Evolutionary conservation across 2,797 vertebrate species (phyloP).

Genomic region (Falco biarmicus): DNA sequence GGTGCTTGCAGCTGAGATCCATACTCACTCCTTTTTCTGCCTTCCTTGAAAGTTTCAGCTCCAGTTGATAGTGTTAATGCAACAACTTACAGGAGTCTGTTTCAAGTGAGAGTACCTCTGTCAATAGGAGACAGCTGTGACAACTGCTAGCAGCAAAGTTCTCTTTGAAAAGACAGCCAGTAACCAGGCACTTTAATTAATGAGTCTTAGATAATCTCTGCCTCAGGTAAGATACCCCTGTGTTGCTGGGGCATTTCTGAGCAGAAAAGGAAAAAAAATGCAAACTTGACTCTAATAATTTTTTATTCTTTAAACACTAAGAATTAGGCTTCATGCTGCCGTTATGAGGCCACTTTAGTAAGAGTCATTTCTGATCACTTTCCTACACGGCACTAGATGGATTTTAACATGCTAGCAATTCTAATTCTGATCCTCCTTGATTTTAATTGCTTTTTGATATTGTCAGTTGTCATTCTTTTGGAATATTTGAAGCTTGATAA

Average conservation of each 20-base stretch:
- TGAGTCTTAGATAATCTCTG: not conserved
- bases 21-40: not conserved
- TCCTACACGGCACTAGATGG: not conserved
- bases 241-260: not conserved
- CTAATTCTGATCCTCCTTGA: not conserved
- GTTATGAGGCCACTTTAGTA: not conserved
- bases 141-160: not conserved
- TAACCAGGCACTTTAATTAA: not conserved
- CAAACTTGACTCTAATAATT: not conserved
- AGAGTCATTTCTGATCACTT: not conserved
- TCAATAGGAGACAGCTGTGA: not conserved
- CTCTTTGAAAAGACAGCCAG: not conserved
- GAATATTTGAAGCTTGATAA: not conserved
- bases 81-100: not conserved
- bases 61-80: not conserved
- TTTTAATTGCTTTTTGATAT: not conserved
- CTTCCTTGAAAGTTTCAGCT: not conserved
- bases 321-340: not conserved
- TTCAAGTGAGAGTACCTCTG: accelerated
- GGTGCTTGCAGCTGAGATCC: not conserved
- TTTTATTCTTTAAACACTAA: not conserved
- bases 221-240: not conserved
- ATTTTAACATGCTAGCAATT: not conserved
- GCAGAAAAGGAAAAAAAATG: not conserved
- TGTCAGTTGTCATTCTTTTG: not conserved